Evolutionary conservation across 2,888 invertebrate species (phyloP).

Genomic region (Drosophila rubida): DNA sequence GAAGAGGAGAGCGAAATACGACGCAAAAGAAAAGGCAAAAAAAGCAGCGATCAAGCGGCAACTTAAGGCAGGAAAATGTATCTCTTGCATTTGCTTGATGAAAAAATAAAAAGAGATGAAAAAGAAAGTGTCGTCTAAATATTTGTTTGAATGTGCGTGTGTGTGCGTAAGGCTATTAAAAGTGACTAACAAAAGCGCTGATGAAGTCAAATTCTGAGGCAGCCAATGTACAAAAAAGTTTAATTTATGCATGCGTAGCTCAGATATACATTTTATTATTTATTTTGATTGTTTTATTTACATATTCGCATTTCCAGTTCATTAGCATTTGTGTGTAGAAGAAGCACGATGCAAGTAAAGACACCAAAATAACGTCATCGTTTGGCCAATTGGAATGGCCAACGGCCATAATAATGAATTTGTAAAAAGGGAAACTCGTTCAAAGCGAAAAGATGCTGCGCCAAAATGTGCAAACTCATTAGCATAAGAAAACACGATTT

Average conservation of each 20-base stretch:
- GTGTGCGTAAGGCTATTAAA: constrained; percentile 63
- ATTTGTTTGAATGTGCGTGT: constrained; percentile 36
- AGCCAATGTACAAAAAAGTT: constrained; percentile 20
- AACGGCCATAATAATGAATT: constrained; percentile 31
- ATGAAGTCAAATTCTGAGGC: constrained; percentile 50
- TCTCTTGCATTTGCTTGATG: constrained; percentile 58
- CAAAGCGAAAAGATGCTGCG: constrained; percentile 51
- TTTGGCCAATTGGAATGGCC: constrained; percentile 2
- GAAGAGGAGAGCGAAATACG: constrained; percentile 48
- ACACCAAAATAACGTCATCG: constrained; percentile 65
- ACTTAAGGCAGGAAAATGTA: constrained; percentile 60
- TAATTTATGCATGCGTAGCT: constrained; percentile 32
- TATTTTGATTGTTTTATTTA: constrained; percentile 68
- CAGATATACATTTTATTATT: constrained; percentile 37
- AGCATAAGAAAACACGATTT: constrained; percentile 68
- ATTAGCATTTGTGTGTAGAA: constrained; percentile 53
- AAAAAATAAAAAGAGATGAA: constrained; percentile 60
- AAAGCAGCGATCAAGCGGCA: constrained; percentile 59
- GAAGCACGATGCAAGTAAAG: constrained; percentile 50
- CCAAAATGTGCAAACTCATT: constrained; percentile 65
- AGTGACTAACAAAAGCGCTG: constrained; percentile 59
- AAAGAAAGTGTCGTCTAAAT: constrained; percentile 72
- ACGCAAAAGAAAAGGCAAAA: constrained; percentile 48
- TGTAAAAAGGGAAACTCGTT: constrained; percentile 50
- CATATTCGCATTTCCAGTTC: constrained; percentile 45